Conservation (phyloP, 2,888 invertebrate species). For the Amblyteles armatorius region DNA sequence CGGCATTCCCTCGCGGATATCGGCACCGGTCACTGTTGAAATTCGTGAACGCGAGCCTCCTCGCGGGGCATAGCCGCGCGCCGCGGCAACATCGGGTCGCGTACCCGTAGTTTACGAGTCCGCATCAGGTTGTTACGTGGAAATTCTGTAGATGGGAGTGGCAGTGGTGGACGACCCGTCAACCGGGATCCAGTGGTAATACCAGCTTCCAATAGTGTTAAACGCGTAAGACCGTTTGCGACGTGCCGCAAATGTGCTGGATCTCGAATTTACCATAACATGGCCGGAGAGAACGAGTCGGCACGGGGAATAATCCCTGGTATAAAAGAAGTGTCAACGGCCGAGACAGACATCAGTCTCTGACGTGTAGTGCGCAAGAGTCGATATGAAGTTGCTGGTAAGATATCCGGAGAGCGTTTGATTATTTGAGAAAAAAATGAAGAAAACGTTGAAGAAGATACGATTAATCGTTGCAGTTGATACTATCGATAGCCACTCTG, state of each 20-base stretch:
- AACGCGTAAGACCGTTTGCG: conserved; percentile 22
- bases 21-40: neutral
- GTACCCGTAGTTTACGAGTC: conserved; percentile 6
- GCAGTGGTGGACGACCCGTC: conserved; percentile 68
- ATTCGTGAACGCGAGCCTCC: conserved; percentile 10
- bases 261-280: conserved; percentile 75
- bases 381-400: conserved; percentile 78
- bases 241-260: conserved; percentile 59
- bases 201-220: conserved; percentile 53
- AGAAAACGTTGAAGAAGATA: neutral
- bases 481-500: conserved; percentile 72
- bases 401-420: conserved; percentile 53
- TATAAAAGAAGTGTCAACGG: conserved; percentile 77
- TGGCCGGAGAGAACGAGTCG: conserved; percentile 63
- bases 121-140: conserved; percentile 71
- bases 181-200: conserved; percentile 63
- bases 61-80: neutral
- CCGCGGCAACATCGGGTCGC: conserved; percentile 7
- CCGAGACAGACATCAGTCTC: conserved; percentile 71
- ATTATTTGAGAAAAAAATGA: conserved; percentile 3
- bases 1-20: neutral
- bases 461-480: conserved; percentile 69
- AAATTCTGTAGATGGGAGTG: conserved; percentile 74
- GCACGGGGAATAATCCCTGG: conserved; percentile 63
- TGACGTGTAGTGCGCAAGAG: conserved; percentile 61